Base-by-base conservation (phyloP, 1,140 invertebrate genomes). In the Drosophila sucinea region DNA sequence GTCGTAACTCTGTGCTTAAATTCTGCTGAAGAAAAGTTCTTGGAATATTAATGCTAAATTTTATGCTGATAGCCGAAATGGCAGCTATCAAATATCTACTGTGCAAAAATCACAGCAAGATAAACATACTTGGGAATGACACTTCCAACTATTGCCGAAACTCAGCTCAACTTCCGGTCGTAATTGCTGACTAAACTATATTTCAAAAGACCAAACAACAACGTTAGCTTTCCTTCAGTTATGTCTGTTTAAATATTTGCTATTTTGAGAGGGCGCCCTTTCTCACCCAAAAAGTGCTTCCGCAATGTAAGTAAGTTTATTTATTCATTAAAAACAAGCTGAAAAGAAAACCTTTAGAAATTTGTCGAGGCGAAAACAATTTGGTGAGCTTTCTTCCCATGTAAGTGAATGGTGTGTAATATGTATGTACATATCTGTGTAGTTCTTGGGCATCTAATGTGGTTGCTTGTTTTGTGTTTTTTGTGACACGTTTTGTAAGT, bases 401-500 rank as follows among this genome's bases (percentile, higher is more conserved):
- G 44, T 25, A 47, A 6, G 10, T 1, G 1, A 38, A 3, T 38
- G 8, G 35, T 38, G 35, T 17, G 17, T 17, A 17, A 7, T 33
- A 33, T 7, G 6, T 38, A 38, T 11, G 1, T 38, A 38, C 10
- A 38, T 55, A 44, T 38, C 38, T 60, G 56, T 64, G 62, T 38
- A 61, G 55, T 41, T 57, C 51, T 66, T 71, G 72, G 60, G 64
- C 64, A 64, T 71, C 54, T 71, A 65, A 51, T 69, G 67, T 67
- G 70, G 60, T 81, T 81, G 70, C 76, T 68, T 79, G 44, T 51
- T 6, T 51, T 38, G 35, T 38, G 35, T 76, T 86, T 82, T 79
- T 82, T 73, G 84, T 83, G 84, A 89, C 83, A 86, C 84, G 78
- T 86, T 86, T 86, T 70, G 38, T 64, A 55, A 72, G 57, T 68